phyloP scores from a whole-genome alignment of 2,888 invertebrate genomes.

The Resseliella maxima region DNA sequence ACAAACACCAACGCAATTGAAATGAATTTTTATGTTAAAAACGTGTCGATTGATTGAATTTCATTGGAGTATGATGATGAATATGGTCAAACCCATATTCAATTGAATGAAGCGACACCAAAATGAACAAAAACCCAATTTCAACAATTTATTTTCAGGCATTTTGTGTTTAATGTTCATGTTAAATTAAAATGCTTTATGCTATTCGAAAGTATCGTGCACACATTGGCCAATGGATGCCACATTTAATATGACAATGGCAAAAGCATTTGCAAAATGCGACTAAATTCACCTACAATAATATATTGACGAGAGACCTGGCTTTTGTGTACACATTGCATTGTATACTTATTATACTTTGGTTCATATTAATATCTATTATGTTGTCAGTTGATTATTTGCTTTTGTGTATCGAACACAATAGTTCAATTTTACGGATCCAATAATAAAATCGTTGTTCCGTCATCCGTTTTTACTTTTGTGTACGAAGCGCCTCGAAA shows the following conservation, averaged over 20 bases:
- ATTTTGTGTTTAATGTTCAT: neutral
- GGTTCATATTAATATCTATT: constrained; percentile 28
- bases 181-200: neutral
- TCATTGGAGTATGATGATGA: neutral
- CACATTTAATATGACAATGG: neutral
- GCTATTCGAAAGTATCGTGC: neutral
- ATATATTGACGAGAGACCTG: neutral
- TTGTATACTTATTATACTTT: neutral
- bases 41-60: constrained; percentile 41
- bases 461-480: neutral
- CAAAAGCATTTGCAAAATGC: constrained; percentile 25
- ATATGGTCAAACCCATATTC: neutral
- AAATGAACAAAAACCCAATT: neutral
- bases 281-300: neutral
- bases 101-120: neutral
- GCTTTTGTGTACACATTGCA: neutral
- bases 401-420: neutral
- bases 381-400: constrained; percentile 36
- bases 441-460: neutral
- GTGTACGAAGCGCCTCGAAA: neutral
- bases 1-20: neutral
- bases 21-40: constrained; percentile 29
- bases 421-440: neutral
- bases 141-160: neutral
- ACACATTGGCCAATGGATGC: neutral